Evolutionary conservation across 2,797 vertebrate species (phyloP).

Genomic region (Synanceia verrucosa): DNA sequence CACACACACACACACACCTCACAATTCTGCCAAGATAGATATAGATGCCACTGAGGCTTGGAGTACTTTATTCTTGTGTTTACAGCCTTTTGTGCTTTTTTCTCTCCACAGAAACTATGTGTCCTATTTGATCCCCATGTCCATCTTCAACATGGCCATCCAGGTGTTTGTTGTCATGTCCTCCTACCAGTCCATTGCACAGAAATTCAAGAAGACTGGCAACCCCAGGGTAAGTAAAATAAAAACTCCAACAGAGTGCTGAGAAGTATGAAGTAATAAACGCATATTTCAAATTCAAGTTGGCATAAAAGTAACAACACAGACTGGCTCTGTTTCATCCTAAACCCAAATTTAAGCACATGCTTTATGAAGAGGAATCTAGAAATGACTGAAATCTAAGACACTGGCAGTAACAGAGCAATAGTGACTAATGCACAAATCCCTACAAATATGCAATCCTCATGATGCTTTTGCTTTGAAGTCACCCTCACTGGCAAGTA

Average conservation of each 20-base stretch:
- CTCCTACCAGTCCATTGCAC: conserved; percentile 90
- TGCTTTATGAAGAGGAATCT: background rate
- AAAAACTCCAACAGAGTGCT: background rate
- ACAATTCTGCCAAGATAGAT: background rate
- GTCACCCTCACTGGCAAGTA: background rate
- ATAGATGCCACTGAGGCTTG: background rate
- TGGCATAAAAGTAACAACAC: background rate
- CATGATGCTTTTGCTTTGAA: conserved; percentile 21
- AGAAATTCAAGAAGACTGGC: conserved; percentile 92
- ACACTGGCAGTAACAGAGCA: background rate
- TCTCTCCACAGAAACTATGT: conserved; percentile 87
- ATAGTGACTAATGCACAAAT: conserved; percentile 2
- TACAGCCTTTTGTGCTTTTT: background rate
- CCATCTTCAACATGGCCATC: conserved; percentile 91
- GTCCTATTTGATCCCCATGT: conserved; percentile 91
- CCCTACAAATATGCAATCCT: conserved; percentile 7
- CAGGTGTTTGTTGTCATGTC: conserved; percentile 90
- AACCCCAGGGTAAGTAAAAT: conserved; percentile 84
- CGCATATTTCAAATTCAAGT: background rate
- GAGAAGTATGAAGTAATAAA: background rate
- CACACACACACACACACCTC: background rate
- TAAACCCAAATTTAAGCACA: background rate
- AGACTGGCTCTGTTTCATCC: background rate
- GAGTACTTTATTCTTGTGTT: background rate
- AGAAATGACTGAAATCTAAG: background rate